These are phyloP conservation scores for Cetonia aurata DNA, from an alignment of 2,888 invertebrate species.

Conservation along the genomic window DNA sequence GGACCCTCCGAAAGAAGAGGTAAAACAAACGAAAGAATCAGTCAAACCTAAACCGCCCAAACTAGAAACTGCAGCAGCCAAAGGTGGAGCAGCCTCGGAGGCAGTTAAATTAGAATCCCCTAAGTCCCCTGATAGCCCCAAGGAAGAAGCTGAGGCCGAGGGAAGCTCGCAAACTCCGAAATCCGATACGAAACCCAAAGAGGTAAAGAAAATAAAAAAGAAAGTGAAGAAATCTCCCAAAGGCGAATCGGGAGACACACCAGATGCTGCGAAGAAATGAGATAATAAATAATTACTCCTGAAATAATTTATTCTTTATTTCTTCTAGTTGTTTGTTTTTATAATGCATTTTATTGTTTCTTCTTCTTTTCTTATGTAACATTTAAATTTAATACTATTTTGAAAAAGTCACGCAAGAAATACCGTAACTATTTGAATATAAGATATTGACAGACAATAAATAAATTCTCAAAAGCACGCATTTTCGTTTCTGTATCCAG, in stretches of 20 bases:
- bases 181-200: slow-evolving; percentile 36
- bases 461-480: not conserved
- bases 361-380: slow-evolving; percentile 4
- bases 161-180: slow-evolving; percentile 28
- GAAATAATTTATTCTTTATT: slow-evolving; percentile 21
- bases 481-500: no score
- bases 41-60: slow-evolving; percentile 51
- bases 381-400: slow-evolving; percentile 11
- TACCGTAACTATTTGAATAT: no score
- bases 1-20: slow-evolving; percentile 47
- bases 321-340: slow-evolving; percentile 16
- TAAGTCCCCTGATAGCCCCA: slow-evolving; percentile 38
- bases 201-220: slow-evolving; percentile 30
- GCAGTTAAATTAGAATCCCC: slow-evolving; percentile 22
- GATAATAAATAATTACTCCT: not conserved
- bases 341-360: slow-evolving; percentile 15
- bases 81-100: not conserved
- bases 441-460: slow-evolving; percentile 1
- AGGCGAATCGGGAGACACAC: slow-evolving; percentile 43
- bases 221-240: slow-evolving; percentile 44
- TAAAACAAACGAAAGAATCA: slow-evolving; percentile 60
- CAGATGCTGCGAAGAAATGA: slow-evolving; percentile 54
- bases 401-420: no score
- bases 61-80: slow-evolving; percentile 28
- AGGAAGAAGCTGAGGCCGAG: not conserved